phyloP scores from a whole-genome alignment of 2,888 invertebrate genomes.

The Melanotus villosus region DNA sequence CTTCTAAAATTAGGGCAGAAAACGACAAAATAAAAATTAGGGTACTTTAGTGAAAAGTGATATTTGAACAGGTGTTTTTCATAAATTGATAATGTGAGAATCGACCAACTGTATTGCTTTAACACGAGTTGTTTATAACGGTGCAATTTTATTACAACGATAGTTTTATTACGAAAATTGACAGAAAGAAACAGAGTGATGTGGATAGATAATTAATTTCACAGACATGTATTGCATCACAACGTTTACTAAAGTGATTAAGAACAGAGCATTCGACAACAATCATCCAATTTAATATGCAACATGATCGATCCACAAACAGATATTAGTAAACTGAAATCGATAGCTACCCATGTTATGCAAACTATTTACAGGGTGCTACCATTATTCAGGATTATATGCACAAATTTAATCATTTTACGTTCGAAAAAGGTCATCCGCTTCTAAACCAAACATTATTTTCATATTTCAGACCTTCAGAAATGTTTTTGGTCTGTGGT shows the following conservation, averaged over 20 bases:
- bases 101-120: slow-evolving; percentile 4
- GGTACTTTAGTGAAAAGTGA: no score
- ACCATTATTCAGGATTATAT: slow-evolving; percentile 13
- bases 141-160: slow-evolving; percentile 5
- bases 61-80: slow-evolving; percentile 14
- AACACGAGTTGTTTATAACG: neutral
- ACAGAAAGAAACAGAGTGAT: slow-evolving; percentile 20
- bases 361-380: slow-evolving; percentile 40
- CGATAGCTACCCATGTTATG: slow-evolving; percentile 42
- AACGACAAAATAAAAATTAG: no score
- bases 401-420: slow-evolving; percentile 4
- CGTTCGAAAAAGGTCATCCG: slow-evolving; percentile 5
- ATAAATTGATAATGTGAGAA: neutral
- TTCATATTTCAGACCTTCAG: neutral
- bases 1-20: no score
- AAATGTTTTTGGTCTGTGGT: no score
- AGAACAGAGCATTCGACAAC: slow-evolving; percentile 51
- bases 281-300: slow-evolving; percentile 53
- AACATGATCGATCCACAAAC: slow-evolving; percentile 50
- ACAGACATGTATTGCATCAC: slow-evolving; percentile 46
- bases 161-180: slow-evolving; percentile 20
- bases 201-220: slow-evolving; percentile 39
- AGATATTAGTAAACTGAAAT: slow-evolving; percentile 45
- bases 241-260: slow-evolving; percentile 49
- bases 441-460: neutral